phyloP scores from a whole-genome alignment of 2,113 vertebrate genomes.

The Leptodactylus fuscus region DNA sequence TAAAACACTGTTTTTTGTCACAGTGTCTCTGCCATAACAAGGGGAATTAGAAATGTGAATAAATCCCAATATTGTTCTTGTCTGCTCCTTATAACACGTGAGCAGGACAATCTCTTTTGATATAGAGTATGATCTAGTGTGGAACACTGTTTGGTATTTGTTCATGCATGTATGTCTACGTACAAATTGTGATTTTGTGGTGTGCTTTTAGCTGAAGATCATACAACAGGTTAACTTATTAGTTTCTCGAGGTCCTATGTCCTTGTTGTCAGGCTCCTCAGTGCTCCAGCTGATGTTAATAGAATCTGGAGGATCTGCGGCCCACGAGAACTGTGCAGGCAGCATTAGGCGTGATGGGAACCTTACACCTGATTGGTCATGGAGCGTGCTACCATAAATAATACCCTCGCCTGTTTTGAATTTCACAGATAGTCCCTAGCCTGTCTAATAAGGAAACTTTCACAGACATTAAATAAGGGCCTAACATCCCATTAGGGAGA shows the following conservation, averaged over 20 bases:
- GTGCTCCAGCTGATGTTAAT: constrained; percentile 41
- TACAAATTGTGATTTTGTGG: too few relatives aligned
- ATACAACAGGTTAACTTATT: not conserved
- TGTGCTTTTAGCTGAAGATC: not conserved
- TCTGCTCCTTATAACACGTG: too few relatives aligned
- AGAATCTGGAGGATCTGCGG: constrained; percentile 34
- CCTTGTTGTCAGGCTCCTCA: not conserved
- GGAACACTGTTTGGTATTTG: not conserved
- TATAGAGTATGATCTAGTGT: not conserved
- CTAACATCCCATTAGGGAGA: constrained; percentile 60
- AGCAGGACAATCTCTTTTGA: not conserved
- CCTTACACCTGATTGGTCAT: constrained; percentile 59
- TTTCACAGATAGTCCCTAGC: constrained; percentile 59
- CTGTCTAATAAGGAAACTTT: constrained; percentile 61
- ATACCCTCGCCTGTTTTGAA: constrained; percentile 52
- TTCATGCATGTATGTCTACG: not conserved
- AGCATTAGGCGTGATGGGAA: constrained; percentile 45
- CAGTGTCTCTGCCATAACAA: too few relatives aligned
- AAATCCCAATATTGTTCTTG: too few relatives aligned
- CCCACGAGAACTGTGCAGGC: constrained; percentile 48
- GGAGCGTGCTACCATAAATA: constrained; percentile 57
- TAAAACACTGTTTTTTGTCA: too few relatives aligned
- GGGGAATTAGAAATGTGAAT: too few relatives aligned
- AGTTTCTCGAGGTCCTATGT: not conserved
- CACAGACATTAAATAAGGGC: constrained; percentile 56